Evolutionary conservation across 92 coral and sea anemone genomes (phyloP).

Genomic region (Phenganax subtilis): DNA sequence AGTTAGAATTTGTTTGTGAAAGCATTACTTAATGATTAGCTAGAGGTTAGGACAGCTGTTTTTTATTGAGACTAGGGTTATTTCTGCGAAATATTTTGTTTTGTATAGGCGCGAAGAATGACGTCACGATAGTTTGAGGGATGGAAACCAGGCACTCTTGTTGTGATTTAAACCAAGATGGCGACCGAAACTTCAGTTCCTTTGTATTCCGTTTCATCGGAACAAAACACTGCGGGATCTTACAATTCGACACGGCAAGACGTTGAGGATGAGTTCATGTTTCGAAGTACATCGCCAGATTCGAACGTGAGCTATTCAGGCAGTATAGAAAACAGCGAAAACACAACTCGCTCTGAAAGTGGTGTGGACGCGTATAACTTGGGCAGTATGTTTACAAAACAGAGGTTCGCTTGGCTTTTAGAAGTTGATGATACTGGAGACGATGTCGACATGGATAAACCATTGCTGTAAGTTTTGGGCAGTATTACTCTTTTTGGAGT

Average conservation of each 20-base stretch:
- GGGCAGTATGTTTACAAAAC: constrained; percentile 81
- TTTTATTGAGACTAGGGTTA: too few relatives aligned
- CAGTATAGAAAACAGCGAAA: constrained; percentile 63
- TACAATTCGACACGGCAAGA: constrained; percentile 48
- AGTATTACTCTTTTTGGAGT: neutral
- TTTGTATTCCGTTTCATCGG: constrained; percentile 72
- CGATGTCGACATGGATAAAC: constrained; percentile 82
- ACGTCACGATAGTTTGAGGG: too few relatives aligned
- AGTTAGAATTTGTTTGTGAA: too few relatives aligned
- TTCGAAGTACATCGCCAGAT: constrained; percentile 69
- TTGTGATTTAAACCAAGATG: constrained; percentile 12
- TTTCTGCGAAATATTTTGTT: too few relatives aligned
- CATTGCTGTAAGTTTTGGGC: constrained; percentile 67
- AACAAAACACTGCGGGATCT: constrained; percentile 50
- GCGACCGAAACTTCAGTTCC: constrained; percentile 74
- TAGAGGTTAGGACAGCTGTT: too few relatives aligned
- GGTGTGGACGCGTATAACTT: constrained; percentile 62
- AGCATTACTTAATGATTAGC: too few relatives aligned
- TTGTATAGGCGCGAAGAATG: neutral
- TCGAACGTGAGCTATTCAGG: constrained; percentile 64
- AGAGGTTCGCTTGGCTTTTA: constrained; percentile 87
- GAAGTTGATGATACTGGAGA: constrained; percentile 93
- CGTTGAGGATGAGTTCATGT: constrained; percentile 73
- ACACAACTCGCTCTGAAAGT: constrained; percentile 45
- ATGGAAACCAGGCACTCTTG: neutral